Percentiles rank a stretch among this genome's conserved stretches.
These are phyloP conservation scores for Psittacara wagleri DNA, from an alignment of 2,113 vertebrate genomes.

Conservation along the genomic window DNA sequence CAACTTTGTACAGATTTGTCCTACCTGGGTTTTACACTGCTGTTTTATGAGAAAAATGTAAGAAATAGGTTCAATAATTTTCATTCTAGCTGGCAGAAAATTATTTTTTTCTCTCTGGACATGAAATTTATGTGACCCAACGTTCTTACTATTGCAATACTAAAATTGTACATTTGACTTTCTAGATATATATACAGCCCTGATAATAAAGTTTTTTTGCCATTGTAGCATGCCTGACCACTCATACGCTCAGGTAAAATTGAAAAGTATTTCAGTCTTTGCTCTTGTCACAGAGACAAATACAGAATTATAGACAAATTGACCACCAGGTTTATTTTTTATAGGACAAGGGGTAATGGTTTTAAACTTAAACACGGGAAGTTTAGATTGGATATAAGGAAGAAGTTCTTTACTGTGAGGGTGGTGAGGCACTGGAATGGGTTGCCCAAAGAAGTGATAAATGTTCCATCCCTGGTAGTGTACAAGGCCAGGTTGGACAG, in stretches of 20 bases:
- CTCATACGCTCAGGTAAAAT: neutral
- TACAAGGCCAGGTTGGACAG: neutral
- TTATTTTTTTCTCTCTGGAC: neutral
- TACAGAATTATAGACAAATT: rapidly evolving
- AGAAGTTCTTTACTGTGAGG: neutral
- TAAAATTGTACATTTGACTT: neutral
- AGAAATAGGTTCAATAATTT: neutral
- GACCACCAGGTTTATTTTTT: neutral
- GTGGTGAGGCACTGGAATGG: neutral
- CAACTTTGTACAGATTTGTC: neutral
- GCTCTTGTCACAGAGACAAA: neutral
- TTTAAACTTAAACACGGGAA: neutral
- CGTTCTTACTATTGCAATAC: rapidly evolving
- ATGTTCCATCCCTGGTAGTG: neutral
- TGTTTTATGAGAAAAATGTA: neutral
- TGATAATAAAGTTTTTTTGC: neutral
- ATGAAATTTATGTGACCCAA: neutral
- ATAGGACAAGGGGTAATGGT: neutral
- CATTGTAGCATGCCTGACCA: rapidly evolving
- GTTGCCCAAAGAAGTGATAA: neutral
- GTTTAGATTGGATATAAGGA: neutral
- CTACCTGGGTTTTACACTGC: neutral
- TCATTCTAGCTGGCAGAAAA: neutral
- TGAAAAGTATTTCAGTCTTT: neutral
- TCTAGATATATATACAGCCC: neutral